Evolutionary conservation across 2,888 invertebrate genomes (phyloP).

Genomic region (Rhingia rostrata): DNA sequence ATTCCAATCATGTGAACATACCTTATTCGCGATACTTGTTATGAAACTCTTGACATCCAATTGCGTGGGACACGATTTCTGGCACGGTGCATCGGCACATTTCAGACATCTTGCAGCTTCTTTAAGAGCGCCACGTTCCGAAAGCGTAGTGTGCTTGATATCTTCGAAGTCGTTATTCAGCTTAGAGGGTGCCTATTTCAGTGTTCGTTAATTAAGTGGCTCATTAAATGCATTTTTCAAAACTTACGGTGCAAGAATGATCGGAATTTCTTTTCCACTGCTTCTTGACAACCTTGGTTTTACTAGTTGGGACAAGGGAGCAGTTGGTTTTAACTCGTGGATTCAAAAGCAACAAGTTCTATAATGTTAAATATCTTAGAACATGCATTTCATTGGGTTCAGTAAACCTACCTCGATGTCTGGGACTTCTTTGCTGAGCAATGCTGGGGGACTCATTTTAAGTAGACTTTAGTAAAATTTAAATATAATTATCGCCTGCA

Average conservation of each 20-base stretch:
- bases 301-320: conserved; percentile 91
- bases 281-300: conserved; percentile 93
- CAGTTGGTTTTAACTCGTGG: conserved; percentile 91
- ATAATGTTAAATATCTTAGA: conserved; percentile 79
- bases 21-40: conserved; percentile 97
- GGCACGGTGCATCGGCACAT: conserved; percentile 98
- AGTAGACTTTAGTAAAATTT: not conserved
- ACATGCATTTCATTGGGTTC: not conserved
- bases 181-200: conserved; percentile 86
- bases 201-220: not conserved
- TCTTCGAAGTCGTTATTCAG: conserved; percentile 96
- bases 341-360: conserved; percentile 94
- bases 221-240: not conserved
- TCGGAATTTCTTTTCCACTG: conserved; percentile 97
- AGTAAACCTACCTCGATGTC: conserved; percentile 90
- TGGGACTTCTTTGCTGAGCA: conserved; percentile 88
- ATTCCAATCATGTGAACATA: not conserved
- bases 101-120: conserved; percentile 95
- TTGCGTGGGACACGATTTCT: conserved; percentile 99
- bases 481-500: too few relatives aligned
- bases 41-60: conserved; percentile 98
- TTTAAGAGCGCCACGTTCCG: conserved; percentile 95
- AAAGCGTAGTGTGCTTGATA: conserved; percentile 97
- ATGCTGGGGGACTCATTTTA: conserved; percentile 83
- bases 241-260: conserved; percentile 91